phyloP scores from a whole-genome alignment of 1,140 invertebrate species.

The Helicorthomorpha holstii region DNA sequence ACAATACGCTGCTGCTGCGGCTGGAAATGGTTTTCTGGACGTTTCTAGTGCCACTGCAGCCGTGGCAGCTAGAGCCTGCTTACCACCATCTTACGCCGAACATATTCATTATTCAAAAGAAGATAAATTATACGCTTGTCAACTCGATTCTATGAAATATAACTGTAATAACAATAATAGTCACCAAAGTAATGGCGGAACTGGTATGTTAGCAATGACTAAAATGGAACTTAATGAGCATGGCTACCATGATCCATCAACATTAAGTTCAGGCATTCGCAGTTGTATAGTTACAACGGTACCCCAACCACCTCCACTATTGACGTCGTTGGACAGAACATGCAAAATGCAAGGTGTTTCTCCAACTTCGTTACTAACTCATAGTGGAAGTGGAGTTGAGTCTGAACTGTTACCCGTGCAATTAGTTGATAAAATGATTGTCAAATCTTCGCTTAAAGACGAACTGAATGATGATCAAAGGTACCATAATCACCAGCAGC shows the following conservation, averaged over 20 bases:
- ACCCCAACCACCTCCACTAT: conserved; percentile 7
- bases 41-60: conserved; percentile 33
- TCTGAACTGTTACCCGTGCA: neutral
- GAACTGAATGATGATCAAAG: neutral
- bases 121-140: conserved; percentile 43
- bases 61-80: conserved; percentile 15
- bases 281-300: too few relatives aligned
- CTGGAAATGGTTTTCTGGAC: conserved; percentile 61
- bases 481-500: conserved; percentile 3
- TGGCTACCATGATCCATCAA: neutral
- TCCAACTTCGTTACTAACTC: neutral
- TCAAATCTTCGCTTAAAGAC: neutral
- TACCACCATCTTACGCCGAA: conserved; percentile 26
- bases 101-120: conserved; percentile 23
- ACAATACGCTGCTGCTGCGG: conserved; percentile 26
- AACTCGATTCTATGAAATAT: conserved; percentile 23
- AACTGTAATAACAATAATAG: conserved; percentile 6
- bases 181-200: too few relatives aligned
- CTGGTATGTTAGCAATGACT: too few relatives aligned
- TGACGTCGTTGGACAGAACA: conserved; percentile 8
- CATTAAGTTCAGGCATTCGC: neutral
- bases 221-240: too few relatives aligned
- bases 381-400: neutral
- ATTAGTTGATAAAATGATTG: neutral
- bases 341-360: neutral